Evolutionary conservation across 1,140 invertebrate species (phyloP).

Genomic region (Drosophila nannoptera): DNA sequence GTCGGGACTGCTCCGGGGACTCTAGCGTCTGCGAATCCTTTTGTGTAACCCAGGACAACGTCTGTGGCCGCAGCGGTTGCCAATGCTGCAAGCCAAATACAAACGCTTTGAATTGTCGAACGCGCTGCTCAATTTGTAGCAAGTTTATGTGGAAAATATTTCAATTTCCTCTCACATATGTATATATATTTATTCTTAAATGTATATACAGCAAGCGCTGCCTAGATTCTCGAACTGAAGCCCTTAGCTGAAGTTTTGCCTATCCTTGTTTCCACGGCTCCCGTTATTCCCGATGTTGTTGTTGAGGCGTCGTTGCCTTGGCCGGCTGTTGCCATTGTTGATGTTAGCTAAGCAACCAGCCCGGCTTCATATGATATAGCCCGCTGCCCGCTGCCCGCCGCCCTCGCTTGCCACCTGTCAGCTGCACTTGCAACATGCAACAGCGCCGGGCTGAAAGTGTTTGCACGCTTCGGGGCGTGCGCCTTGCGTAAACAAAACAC

Average conservation of each 20-base stretch:
- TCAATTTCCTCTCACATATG: slow-evolving; percentile 41
- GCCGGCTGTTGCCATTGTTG: slow-evolving; percentile 45
- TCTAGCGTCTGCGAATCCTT: slow-evolving; percentile 63
- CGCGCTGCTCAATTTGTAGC: slow-evolving; percentile 50
- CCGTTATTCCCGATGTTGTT: slow-evolving; percentile 24
- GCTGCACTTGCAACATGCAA: slow-evolving; percentile 63
- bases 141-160: slow-evolving; percentile 52
- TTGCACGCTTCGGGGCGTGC: slow-evolving; percentile 33
- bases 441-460: slow-evolving; percentile 43
- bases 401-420: slow-evolving; percentile 59
- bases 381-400: slow-evolving; percentile 2
- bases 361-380: slow-evolving; percentile 59
- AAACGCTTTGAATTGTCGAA: slow-evolving; percentile 53
- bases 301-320: slow-evolving; percentile 30
- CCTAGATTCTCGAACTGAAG: slow-evolving; percentile 52
- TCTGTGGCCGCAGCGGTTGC: slow-evolving; percentile 36
- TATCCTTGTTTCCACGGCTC: slow-evolving; percentile 14
- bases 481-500: slow-evolving; percentile 77
- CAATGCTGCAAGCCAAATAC: slow-evolving; percentile 53
- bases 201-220: slow-evolving; percentile 22
- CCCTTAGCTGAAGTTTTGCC: slow-evolving; percentile 27
- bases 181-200: slow-evolving; percentile 13
- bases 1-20: slow-evolving; percentile 16
- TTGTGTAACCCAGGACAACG: slow-evolving; percentile 70
- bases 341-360: slow-evolving; percentile 48